Evolutionary conservation across 2,888 invertebrate species (phyloP), one percentile per base, ranked within the genome.

Genomic region (Temnothorax ravouxi): DNA sequence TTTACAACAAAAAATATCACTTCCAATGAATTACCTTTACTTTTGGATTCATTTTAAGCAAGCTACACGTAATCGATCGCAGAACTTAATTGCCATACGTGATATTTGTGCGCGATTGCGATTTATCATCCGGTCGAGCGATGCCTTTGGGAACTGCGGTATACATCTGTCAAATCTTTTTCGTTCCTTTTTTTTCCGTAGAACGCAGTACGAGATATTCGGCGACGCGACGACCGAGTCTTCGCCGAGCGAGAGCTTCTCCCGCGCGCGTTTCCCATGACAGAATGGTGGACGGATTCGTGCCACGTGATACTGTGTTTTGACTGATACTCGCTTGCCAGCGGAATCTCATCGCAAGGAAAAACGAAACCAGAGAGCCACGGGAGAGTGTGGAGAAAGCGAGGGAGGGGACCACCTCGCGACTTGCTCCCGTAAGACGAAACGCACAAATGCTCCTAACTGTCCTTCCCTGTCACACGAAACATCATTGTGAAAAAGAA

Each of bases 241-340:
- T 76, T 74, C 71, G 52, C 21, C 34, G 18, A 34, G 56, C 79
- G 79, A 69, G 59, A 79, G 34, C 21, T 41, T 47, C 69, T 64
- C 29, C 62, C 41, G 71, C 64, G 75, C 81, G 83, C 84, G 80
- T 88, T 88, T 87, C 89, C 88, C 89, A 89, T 88, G 89, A 86
- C 87, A 83, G 62, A 69, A 77, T 61, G 66, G 29, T 2, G 29
- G 74, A 84, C 84, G 64, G 86, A 86, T 87, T 67, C 54, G n/a
- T 72, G 87, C 84, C 89, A 89, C 72, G 84, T 89, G 89, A 88
- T 84, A 87, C 84, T 86, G 83, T 86, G 83, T 86, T 87, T 89
- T 84, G 88, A 87, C 87, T 81, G 84, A 87, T 87, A 74, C 80
- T 54, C 61, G 56, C 72, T 71, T 44, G 61, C 54, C 11, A 41